Conservation (phyloP, 2,797 vertebrate species). For the Columba guinea region DNA sequence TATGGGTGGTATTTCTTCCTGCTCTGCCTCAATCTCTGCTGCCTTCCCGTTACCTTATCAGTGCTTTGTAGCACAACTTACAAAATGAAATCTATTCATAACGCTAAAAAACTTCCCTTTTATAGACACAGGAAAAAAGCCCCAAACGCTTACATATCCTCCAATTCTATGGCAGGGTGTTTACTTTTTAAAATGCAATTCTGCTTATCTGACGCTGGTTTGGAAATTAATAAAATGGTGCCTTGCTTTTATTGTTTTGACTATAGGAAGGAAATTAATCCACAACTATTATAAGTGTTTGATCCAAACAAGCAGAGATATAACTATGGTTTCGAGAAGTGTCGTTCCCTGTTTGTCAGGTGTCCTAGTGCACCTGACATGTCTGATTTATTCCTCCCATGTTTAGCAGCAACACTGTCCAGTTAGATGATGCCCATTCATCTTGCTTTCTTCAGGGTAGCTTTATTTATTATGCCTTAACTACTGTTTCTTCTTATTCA, state of each 20-base stretch:
- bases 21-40: slow-evolving; percentile 56
- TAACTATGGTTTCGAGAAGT: neutral
- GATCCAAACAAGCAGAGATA: slow-evolving; percentile 57
- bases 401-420: slow-evolving; percentile 2
- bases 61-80: slow-evolving; percentile 56
- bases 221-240: slow-evolving; percentile 61
- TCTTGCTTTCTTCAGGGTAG: slow-evolving; percentile 47
- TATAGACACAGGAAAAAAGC: slow-evolving; percentile 43
- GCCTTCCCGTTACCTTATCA: slow-evolving; percentile 65
- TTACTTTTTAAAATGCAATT: slow-evolving; percentile 59
- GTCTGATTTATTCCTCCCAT: slow-evolving; percentile 36
- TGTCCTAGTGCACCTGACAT: slow-evolving; percentile 2
- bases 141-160: slow-evolving; percentile 39
- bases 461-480: slow-evolving; percentile 55
- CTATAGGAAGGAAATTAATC: slow-evolving; percentile 60
- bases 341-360: neutral
- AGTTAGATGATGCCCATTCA: slow-evolving; percentile 23
- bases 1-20: slow-evolving; percentile 70
- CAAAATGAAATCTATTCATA: slow-evolving; percentile 67
- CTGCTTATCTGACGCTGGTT: slow-evolving; percentile 47
- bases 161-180: slow-evolving; percentile 48
- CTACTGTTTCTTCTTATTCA: slow-evolving; percentile 38
- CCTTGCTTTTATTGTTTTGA: slow-evolving; percentile 63
- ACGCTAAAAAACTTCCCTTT: slow-evolving; percentile 38
- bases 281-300: slow-evolving; percentile 63